A percentile compares a stretch with the other conserved stretches of the same genome.
These are phyloP conservation scores for Nebria brevicollis DNA, from an alignment of 2,888 invertebrate genomes.

Conservation along the genomic window DNA sequence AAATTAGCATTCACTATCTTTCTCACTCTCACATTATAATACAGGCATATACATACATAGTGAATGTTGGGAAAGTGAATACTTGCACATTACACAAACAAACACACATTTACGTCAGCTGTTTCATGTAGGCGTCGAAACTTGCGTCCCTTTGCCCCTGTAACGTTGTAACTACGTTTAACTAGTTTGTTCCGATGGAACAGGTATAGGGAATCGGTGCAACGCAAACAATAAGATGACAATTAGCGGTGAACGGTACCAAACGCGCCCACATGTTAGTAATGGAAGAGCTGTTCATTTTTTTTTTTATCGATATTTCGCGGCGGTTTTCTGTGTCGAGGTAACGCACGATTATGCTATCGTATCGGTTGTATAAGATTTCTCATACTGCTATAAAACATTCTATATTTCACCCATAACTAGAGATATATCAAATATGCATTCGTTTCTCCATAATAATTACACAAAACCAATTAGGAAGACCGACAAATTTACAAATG, in stretches of 20 bases:
- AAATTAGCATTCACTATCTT: not conserved
- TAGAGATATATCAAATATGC: too few relatives aligned
- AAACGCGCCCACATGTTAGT: not conserved
- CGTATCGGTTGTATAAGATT: too few relatives aligned
- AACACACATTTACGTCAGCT: not conserved
- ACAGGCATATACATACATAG: not conserved
- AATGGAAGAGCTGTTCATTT: not conserved
- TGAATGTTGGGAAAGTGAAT: slow-evolving; percentile 1
- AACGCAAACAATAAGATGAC: not conserved
- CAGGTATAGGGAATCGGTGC: not conserved
- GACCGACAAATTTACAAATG: too few relatives aligned
- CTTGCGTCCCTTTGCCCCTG: not conserved
- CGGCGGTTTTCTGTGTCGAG: not conserved
- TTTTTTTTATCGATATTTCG: not conserved
- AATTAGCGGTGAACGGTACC: not conserved
- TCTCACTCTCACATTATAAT: not conserved
- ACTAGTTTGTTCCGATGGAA: not conserved
- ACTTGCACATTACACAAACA: not conserved
- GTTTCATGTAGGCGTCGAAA: not conserved
- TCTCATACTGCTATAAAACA: too few relatives aligned
- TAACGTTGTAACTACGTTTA: not conserved
- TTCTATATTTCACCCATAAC: too few relatives aligned
- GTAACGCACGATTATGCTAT: not conserved
- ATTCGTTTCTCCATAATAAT: too few relatives aligned
- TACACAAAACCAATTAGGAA: too few relatives aligned